Conservation (phyloP, 2,797 vertebrate species). For the Chiloscyllium punctatum region DNA sequence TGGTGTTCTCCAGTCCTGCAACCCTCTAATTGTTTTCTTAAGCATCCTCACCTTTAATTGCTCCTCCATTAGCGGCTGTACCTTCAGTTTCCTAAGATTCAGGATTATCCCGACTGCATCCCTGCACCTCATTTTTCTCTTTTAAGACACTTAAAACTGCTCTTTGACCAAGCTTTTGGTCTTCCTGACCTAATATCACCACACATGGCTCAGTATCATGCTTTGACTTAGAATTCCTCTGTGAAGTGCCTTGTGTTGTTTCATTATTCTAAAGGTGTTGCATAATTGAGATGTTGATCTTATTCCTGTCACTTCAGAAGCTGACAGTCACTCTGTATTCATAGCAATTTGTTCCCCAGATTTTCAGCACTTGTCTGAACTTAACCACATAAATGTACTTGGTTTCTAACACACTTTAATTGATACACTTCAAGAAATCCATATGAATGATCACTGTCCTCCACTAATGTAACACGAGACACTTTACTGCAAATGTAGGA, state of each 20-base stretch:
- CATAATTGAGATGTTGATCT: background rate
- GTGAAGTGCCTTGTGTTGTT: background rate
- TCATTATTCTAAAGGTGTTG: too few species aligned
- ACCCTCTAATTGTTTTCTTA: background rate
- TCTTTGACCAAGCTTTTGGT: background rate
- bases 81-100: background rate
- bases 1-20: background rate
- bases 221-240: background rate
- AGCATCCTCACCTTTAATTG: background rate
- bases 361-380: background rate
- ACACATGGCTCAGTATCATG: background rate
- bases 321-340: background rate
- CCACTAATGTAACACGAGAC: background rate
- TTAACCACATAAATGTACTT: background rate
- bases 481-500: background rate
- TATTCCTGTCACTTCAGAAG: background rate
- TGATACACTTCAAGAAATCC: background rate
- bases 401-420: background rate
- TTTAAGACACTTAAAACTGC: background rate
- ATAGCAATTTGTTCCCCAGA: background rate
- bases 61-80: background rate
- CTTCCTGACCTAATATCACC: background rate
- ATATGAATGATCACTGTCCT: background rate
- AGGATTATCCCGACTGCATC: background rate
- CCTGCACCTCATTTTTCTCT: background rate